phyloP scores from a whole-genome alignment of 2,888 invertebrate species.

The Stenchaetothrips biformis region DNA sequence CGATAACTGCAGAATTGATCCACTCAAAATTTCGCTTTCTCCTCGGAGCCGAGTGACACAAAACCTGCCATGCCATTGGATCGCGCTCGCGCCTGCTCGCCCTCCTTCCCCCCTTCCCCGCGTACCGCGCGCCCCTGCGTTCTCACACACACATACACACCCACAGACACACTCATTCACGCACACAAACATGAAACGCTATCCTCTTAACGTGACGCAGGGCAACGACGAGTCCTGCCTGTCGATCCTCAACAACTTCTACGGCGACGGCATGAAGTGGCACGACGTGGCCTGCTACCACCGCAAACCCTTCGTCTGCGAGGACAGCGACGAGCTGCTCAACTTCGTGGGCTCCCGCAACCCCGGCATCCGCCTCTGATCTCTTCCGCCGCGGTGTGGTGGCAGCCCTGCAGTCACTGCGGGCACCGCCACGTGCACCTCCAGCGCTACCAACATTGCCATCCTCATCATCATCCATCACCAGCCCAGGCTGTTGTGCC shows the following conservation, averaged over 20 bases:
- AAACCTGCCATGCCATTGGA: neutral
- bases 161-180: neutral
- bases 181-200: too few relatives aligned
- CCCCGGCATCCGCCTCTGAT: conserved; percentile 73
- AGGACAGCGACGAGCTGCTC: conserved; percentile 83
- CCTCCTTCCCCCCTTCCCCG: neutral
- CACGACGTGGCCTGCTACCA: conserved; percentile 84
- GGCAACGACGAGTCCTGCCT: conserved; percentile 88
- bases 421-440: too few relatives aligned
- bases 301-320: conserved; percentile 82
- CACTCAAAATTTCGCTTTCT: neutral
- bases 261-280: conserved; percentile 82
- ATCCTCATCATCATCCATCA: neutral
- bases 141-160: neutral
- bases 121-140: neutral
- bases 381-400: neutral
- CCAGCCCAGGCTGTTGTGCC: neutral
- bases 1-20: too few relatives aligned
- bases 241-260: conserved; percentile 86
- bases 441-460: neutral
- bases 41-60: neutral
- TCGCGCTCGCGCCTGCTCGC: neutral
- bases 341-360: conserved; percentile 88
- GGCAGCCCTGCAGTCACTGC: neutral
- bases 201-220: conserved; percentile 46